A percentile compares a stretch with the other conserved stretches of the same genome.
phyloP scores from a whole-genome alignment of 2,888 invertebrate genomes.

The Drosophila prostipennis region DNA sequence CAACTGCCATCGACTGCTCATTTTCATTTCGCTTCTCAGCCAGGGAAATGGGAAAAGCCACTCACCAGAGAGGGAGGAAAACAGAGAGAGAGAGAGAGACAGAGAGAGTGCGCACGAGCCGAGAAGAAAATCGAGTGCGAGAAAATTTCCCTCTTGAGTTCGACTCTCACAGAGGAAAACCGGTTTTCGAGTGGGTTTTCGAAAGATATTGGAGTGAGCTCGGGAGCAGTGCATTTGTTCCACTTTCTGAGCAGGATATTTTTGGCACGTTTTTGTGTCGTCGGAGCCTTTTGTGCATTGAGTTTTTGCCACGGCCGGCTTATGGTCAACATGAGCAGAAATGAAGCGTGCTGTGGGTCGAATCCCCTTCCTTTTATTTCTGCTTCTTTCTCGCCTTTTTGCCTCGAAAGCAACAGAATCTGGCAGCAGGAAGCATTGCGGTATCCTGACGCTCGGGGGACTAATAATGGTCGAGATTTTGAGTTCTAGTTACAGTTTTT shows the following conservation, averaged over 20 bases:
- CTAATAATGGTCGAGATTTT: constrained; percentile 67
- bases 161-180: constrained; percentile 6
- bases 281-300: constrained; percentile 60
- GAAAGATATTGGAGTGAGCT: not conserved
- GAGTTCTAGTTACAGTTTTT: constrained; percentile 31
- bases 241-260: constrained; percentile 65
- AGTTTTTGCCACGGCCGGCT: constrained; percentile 57
- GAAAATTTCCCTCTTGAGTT: constrained; percentile 25
- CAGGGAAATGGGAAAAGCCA: constrained; percentile 23
- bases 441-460: constrained; percentile 56
- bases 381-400: constrained; percentile 5
- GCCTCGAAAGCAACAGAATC: constrained; percentile 20
- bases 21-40: constrained; percentile 18
- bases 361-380: constrained; percentile 5
- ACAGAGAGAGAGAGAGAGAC: not conserved
- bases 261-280: constrained; percentile 52
- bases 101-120: constrained; percentile 12
- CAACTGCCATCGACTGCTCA: constrained; percentile 53
- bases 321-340: constrained; percentile 56
- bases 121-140: constrained; percentile 8
- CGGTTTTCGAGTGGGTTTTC: constrained; percentile 34
- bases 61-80: constrained; percentile 2
- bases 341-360: constrained; percentile 58
- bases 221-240: constrained; percentile 59
- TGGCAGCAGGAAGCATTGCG: constrained; percentile 53